A percentile compares a stretch with the other conserved stretches of the same genome.
These are phyloP conservation scores for Vulpes ferrilata DNA, from an alignment of 2,113 vertebrate genomes.

Conservation along the genomic window DNA sequence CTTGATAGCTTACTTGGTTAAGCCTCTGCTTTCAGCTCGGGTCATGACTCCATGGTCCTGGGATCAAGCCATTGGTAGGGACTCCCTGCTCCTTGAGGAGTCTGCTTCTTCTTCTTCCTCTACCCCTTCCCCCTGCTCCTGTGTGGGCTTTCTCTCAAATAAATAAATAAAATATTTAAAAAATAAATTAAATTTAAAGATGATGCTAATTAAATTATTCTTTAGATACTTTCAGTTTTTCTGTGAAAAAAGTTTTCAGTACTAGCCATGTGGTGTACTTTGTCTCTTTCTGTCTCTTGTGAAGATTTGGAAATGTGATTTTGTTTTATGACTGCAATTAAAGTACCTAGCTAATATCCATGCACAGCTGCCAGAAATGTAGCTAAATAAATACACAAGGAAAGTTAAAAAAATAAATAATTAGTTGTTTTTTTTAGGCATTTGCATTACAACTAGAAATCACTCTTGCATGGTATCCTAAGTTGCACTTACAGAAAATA, in stretches of 20 bases:
- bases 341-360: not conserved
- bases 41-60: not conserved
- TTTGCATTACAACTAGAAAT: no score
- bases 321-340: not conserved
- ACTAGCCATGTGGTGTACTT: not conserved
- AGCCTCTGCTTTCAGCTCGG: not conserved
- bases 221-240: not conserved
- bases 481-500: no score
- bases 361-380: not conserved
- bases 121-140: not conserved
- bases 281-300: not conserved
- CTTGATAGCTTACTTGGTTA: not conserved
- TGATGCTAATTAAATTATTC: not conserved
- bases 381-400: not conserved
- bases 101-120: not conserved
- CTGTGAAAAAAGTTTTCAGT: not conserved
- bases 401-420: not conserved
- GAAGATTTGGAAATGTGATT: not conserved
- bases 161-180: not conserved
- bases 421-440: not conserved
- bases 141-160: not conserved
- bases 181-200: not conserved
- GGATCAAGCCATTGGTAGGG: not conserved
- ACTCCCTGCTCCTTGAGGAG: not conserved
- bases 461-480: no score